Evolutionary conservation across 2,797 vertebrate species (phyloP).

Genomic region (Thunnus albacares): DNA sequence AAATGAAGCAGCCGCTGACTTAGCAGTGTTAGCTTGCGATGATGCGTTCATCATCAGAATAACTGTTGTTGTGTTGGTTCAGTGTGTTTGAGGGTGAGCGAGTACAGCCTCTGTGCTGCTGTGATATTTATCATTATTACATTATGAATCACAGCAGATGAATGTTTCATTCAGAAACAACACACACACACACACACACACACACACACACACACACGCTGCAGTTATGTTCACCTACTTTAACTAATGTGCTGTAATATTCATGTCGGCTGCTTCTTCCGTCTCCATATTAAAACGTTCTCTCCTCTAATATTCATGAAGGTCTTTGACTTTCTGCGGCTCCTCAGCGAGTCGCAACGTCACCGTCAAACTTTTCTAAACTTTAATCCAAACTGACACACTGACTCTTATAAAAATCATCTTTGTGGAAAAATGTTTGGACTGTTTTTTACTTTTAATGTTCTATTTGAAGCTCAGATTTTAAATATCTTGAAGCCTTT

Average conservation of each 20-base stretch:
- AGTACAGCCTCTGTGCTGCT: not conserved
- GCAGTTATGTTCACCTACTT: slow-evolving; percentile 51
- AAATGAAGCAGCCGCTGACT: too few species aligned
- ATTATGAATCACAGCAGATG: slow-evolving; percentile 25
- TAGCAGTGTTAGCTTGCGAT: too few species aligned
- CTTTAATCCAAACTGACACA: not conserved
- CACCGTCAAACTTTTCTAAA: slow-evolving; percentile 21
- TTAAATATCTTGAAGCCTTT: too few species aligned
- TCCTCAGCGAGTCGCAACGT: slow-evolving; percentile 9
- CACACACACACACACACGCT: not conserved
- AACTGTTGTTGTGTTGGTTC: not conserved
- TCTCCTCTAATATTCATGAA: slow-evolving; percentile 57
- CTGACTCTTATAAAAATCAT: too few species aligned
- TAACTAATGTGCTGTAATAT: slow-evolving; percentile 66
- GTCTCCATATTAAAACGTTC: slow-evolving; percentile 15
- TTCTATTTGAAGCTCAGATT: too few species aligned
- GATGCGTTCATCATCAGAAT: too few species aligned
- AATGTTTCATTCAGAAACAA: slow-evolving; percentile 53
- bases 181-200: not conserved
- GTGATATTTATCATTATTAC: slow-evolving; percentile 47
- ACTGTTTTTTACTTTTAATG: too few species aligned
- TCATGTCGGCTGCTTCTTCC: slow-evolving; percentile 33
- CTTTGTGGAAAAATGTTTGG: too few species aligned
- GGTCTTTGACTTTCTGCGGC: not conserved
- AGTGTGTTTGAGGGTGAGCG: not conserved